Evolutionary conservation across 2,888 invertebrate genomes (phyloP).

Genomic region (Lycocerus yunnanus): DNA sequence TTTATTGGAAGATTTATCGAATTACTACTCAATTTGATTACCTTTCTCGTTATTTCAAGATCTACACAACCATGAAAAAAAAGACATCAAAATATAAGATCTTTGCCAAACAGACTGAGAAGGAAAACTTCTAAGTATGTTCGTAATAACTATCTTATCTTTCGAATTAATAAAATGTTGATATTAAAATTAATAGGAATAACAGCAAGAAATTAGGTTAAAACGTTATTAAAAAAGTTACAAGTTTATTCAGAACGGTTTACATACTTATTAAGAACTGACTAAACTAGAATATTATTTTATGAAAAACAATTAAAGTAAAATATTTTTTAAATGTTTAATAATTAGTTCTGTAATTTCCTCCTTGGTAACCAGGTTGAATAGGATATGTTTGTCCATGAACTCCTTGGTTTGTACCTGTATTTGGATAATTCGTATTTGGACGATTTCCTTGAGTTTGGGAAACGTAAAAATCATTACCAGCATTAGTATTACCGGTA

Average conservation of each 20-base stretch:
- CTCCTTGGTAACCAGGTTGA: not conserved
- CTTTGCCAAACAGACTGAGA: too few species aligned
- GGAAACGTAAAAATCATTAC: not conserved
- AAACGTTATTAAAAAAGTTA: not conserved
- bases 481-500: not conserved
- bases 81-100: too few species aligned
- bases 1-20: too few species aligned
- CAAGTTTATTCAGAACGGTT: not conserved
- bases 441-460: not conserved
- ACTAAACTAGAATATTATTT: not conserved
- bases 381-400: not conserved
- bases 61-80: too few species aligned
- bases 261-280: not conserved
- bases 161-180: too few species aligned
- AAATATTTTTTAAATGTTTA: not conserved
- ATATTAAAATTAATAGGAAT: not conserved
- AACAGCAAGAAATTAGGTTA: not conserved
- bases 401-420: not conserved
- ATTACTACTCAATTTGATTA: too few species aligned
- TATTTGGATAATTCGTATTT: not conserved
- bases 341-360: not conserved
- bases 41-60: too few species aligned
- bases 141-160: too few species aligned
- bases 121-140: too few species aligned
- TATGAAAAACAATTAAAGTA: not conserved